Percentiles rank a stretch among this genome's conserved stretches.
phyloP scores from a whole-genome alignment of 2,888 invertebrate genomes.

The Cryptophagus acutangulus region DNA sequence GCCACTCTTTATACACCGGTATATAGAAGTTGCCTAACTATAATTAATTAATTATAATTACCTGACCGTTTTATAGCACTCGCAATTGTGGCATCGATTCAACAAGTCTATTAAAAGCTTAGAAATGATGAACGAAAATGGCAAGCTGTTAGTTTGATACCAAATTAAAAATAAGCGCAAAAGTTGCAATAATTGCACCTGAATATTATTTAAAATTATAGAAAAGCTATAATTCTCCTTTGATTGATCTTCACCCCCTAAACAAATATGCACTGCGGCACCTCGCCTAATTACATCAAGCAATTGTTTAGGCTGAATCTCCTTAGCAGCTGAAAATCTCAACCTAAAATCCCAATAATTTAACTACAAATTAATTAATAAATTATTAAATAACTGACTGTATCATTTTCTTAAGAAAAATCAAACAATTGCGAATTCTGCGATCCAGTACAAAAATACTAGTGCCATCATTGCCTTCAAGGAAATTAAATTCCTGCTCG shows the following conservation, averaged over 20 bases:
- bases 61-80: constrained; percentile 25
- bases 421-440: constrained; percentile 25
- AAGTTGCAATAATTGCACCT: constrained; percentile 23
- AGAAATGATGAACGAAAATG: constrained; percentile 27
- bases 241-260: constrained; percentile 16
- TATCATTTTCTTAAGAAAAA: constrained; percentile 26
- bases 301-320: constrained; percentile 24
- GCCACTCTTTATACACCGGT: background rate
- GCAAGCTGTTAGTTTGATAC: constrained; percentile 23
- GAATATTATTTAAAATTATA: constrained; percentile 21
- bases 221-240: constrained; percentile 23
- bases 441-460: too few relatives aligned
- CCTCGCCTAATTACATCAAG: constrained; percentile 25
- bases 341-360: constrained; percentile 15
- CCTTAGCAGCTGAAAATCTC: constrained; percentile 27
- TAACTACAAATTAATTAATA: constrained; percentile 3
- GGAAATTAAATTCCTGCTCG: constrained; percentile 22
- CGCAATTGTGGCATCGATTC: constrained; percentile 24
- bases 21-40: too few relatives aligned
- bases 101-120: constrained; percentile 27
- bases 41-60: too few relatives aligned
- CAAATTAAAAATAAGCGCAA: constrained; percentile 26
- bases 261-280: constrained; percentile 24
- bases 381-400: constrained; percentile 18
- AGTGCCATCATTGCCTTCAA: constrained; percentile 9